These are phyloP conservation scores for Rana temporaria DNA, from an alignment of 2,113 vertebrate species.

Conservation along the genomic window DNA sequence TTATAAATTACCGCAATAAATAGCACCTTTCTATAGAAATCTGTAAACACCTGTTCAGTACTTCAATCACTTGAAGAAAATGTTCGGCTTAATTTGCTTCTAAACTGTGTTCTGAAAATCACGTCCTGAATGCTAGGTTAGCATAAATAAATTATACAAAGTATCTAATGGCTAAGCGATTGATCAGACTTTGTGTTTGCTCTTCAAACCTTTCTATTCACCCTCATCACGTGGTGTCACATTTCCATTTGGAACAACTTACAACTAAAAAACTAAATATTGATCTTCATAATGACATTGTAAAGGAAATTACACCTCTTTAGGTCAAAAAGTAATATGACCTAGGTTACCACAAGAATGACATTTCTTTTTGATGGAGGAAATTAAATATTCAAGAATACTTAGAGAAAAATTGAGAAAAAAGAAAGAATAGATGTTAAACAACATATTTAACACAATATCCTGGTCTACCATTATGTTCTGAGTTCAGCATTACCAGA, in stretches of 20 bases:
- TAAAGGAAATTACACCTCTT: not conserved
- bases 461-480: no score
- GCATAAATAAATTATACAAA: slow-evolving; percentile 47
- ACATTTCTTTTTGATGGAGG: no score
- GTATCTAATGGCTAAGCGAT: slow-evolving; percentile 26
- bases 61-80: slow-evolving; percentile 35
- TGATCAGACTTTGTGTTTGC: slow-evolving; percentile 13
- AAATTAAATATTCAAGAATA: no score
- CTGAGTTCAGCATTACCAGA: no score
- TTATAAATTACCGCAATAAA: slow-evolving; percentile 39
- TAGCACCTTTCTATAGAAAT: slow-evolving; percentile 18
- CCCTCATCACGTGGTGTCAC: not conserved
- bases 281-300: not conserved
- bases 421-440: no score
- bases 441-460: no score
- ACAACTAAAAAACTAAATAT: slow-evolving; percentile 14
- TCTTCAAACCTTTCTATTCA: not conserved
- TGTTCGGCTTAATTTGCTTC: slow-evolving; percentile 31
- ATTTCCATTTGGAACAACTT: not conserved
- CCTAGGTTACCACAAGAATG: no score
- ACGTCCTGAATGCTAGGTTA: slow-evolving; percentile 31
- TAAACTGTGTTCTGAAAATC: slow-evolving; percentile 38
- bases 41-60: slow-evolving; percentile 16
- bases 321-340: not conserved
- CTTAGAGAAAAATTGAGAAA: no score